Evolutionary conservation across 2,113 vertebrate species (phyloP).

Genomic region (Gorsachius goisagi): DNA sequence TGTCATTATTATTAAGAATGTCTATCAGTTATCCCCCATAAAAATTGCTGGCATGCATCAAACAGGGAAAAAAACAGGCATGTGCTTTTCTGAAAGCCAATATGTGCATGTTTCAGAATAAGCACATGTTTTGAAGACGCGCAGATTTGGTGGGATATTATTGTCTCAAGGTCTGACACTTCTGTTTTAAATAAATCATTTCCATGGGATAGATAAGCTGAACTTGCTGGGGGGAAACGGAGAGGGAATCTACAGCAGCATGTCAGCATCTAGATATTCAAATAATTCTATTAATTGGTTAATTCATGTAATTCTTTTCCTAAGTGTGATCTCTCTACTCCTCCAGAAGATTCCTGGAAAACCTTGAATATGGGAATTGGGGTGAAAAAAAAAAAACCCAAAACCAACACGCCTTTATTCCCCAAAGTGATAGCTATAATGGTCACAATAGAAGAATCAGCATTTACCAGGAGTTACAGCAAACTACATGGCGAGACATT

Average conservation of each 20-base stretch:
- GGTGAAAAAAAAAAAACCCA: neutral
- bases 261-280: neutral
- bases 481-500: neutral
- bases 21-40: constrained; percentile 9
- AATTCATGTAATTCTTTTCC: neutral
- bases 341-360: neutral
- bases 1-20: constrained; percentile 31
- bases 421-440: neutral
- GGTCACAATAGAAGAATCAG: neutral
- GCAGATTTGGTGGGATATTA: constrained; percentile 25
- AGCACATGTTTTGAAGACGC: constrained; percentile 7
- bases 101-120: neutral
- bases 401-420: neutral
- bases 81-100: neutral
- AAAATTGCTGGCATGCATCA: neutral
- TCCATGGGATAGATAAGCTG: neutral
- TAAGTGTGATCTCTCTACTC: neutral
- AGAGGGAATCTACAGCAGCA: neutral
- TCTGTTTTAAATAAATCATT: constrained; percentile 15
- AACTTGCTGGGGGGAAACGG: neutral
- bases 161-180: constrained; percentile 21
- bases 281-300: neutral
- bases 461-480: neutral
- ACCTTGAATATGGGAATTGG: neutral
- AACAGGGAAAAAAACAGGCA: neutral